Percentiles rank a stretch among this genome's conserved stretches.
Evolutionary conservation across 2,797 vertebrate genomes (phyloP).

Genomic region (Pelochelys cantorii): DNA sequence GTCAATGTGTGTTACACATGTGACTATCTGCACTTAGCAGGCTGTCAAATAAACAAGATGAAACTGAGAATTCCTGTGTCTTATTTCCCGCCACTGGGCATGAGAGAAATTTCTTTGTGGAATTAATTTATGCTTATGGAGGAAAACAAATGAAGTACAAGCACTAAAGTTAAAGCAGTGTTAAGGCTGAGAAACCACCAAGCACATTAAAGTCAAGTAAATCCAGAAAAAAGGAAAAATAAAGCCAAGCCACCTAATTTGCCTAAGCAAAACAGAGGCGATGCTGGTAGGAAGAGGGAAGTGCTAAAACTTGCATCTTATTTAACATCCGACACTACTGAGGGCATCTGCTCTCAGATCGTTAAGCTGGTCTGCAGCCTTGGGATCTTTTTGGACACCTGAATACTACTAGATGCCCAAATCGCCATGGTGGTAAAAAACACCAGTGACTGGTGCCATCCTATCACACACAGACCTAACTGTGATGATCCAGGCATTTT

Average conservation of each 20-base stretch:
- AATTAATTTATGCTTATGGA: constrained; percentile 37
- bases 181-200: background rate
- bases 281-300: background rate
- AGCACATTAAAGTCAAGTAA: background rate
- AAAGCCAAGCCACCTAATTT: background rate
- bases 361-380: background rate
- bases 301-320: constrained; percentile 3
- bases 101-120: constrained; percentile 51
- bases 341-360: background rate
- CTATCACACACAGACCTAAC: background rate
- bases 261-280: background rate
- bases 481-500: too few relatives aligned
- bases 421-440: background rate
- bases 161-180: rapidly evolving
- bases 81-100: constrained; percentile 29
- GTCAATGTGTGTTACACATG: background rate
- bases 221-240: background rate
- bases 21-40: constrained; percentile 13
- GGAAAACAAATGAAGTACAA: constrained; percentile 49
- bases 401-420: background rate
- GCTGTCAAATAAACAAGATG: background rate
- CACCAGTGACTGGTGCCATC: background rate
- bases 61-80: constrained; percentile 25
- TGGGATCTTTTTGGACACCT: background rate
- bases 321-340: background rate